These are phyloP conservation scores for Sprattus sprattus DNA, from an alignment of 2,113 vertebrate genomes.

Conservation along the genomic window DNA sequence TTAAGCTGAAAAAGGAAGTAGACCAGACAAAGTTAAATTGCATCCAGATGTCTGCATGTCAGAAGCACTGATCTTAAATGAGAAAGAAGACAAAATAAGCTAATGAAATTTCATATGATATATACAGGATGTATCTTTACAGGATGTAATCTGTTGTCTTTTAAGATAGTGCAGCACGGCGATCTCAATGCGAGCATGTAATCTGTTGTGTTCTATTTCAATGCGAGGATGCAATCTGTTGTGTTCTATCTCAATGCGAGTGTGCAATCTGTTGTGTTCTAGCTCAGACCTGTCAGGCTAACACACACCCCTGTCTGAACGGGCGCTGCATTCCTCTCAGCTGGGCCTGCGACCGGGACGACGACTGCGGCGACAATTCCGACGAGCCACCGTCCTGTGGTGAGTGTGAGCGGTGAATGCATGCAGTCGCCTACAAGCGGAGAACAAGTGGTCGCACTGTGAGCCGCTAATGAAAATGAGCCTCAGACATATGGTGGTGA, in stretches of 20 bases:
- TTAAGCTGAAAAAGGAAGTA: neutral
- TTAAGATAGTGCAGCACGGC: neutral
- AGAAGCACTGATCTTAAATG: conserved; percentile 7
- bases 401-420: conserved; percentile 58
- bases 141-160: neutral
- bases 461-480: neutral
- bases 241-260: neutral
- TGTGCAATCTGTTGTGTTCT: conserved; percentile 14
- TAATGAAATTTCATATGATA: neutral
- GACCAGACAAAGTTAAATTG: conserved; percentile 19
- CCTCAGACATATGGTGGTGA: no score
- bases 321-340: conserved; percentile 81
- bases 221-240: neutral
- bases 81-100: neutral
- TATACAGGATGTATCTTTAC: neutral
- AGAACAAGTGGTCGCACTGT: neutral
- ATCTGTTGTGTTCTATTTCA: neutral
- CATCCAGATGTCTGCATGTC: conserved; percentile 25
- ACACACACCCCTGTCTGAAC: conserved; percentile 81
- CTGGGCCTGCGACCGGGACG: conserved; percentile 83
- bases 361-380: conserved; percentile 81
- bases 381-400: conserved; percentile 81
- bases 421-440: neutral
- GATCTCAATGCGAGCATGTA: neutral
- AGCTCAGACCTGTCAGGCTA: conserved; percentile 81